A percentile compares a stretch with the other conserved stretches of the same genome.
Evolutionary conservation across 2,113 vertebrate genomes (phyloP).

Genomic region (Microcebus ravelobensis): DNA sequence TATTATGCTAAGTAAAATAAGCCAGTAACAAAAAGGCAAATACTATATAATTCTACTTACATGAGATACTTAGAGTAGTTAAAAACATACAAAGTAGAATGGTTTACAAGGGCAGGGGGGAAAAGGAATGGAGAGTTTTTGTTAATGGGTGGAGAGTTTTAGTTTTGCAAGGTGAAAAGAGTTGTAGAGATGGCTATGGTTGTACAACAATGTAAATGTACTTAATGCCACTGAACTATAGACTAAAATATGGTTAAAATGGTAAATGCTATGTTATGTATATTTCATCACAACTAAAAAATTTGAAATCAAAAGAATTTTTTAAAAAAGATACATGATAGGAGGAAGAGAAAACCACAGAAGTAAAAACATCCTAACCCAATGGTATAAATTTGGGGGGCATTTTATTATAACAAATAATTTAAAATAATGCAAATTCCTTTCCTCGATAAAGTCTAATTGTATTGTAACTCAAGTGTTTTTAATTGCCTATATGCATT

Average conservation of each 20-base stretch:
- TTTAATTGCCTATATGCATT: neutral
- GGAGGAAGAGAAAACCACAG: neutral
- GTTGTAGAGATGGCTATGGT: neutral
- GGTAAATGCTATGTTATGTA: neutral
- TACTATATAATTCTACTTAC: neutral
- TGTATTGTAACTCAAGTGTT: conserved; percentile 14
- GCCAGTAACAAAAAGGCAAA: neutral
- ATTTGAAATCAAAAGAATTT: neutral
- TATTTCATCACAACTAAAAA: neutral
- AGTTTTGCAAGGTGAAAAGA: neutral
- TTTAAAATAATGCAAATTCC: neutral
- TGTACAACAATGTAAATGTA: neutral
- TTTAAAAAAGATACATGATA: neutral
- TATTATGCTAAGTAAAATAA: neutral
- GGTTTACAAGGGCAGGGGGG: neutral
- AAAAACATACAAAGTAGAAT: neutral
- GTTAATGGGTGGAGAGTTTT: neutral
- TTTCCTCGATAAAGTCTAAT: neutral
- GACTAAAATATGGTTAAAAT: neutral
- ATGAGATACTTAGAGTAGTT: neutral
- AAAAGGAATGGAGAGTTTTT: neutral
- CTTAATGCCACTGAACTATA: neutral
- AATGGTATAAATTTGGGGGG: neutral
- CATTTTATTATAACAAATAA: conserved; percentile 46
- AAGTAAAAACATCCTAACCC: neutral